Base-by-base conservation (phyloP, 2,797 vertebrate species). In the Dendrocincla fuliginosa region DNA sequence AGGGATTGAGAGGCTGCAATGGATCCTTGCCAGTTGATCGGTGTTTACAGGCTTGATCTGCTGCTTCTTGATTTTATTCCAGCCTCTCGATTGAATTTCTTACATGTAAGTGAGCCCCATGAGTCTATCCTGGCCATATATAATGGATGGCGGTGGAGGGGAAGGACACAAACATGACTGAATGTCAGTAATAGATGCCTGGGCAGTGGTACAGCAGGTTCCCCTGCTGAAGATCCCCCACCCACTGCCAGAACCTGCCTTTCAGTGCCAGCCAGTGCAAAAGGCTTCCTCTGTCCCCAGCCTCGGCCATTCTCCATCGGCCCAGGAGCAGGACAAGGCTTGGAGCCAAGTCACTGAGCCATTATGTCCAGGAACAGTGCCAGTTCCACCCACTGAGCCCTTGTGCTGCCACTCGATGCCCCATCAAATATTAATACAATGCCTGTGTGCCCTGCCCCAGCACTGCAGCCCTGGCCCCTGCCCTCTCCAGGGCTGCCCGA, bases 401-500 rank as follows among this genome's bases (percentile, higher is more conserved):
- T 2, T 2, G 41, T 5, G 3, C 46, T 93, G 94, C 87, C 57
- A 95, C 93, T 86, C 6, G 84, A 95, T 93, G 89, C 94, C 59
- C 57, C 61, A 6, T 96, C 74, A 95, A 96, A 92, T 95, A 95
- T 96, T 96, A 84, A 95, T 78, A 53, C 1, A 28, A 30, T 32
- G 65, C 9, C 60, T 73, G 49, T n/a, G 28, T 75, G 73, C 78
- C 57, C 37, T 37, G n/a, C 32, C 24, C 41, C 70, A 37, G 67
- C 11, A 0, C 59, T 28, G 55, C 59, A 69, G 61, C 52, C 4
- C 6, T 3, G 19, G 49, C 57, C 57, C 41, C 53, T 55, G 52
- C 30, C 8, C 1, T 2, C n/a, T 15, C 11, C 13, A 17, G 61
- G 42, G 60, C 32, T 74, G 69, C 47, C 47, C 1, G 1, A 8